Evolutionary conservation across 2,888 invertebrate species (phyloP).

Genomic region (Eupithecia vulgata): DNA sequence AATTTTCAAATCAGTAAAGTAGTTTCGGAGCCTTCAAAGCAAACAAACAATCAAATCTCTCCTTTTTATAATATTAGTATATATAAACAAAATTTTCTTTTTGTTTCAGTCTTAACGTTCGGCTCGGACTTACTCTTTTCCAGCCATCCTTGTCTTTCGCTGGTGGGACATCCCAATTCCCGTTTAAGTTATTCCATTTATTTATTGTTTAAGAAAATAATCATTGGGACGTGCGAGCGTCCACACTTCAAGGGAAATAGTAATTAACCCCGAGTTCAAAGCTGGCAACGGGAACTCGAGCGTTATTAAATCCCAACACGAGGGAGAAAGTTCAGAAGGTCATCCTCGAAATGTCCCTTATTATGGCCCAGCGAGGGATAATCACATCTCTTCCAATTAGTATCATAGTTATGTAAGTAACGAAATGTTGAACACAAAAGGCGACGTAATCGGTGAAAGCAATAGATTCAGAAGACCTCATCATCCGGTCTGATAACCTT

Average conservation of each 20-base stretch:
- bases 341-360: constrained; percentile 46
- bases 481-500: constrained; percentile 82
- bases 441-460: constrained; percentile 78
- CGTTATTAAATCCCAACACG: constrained; percentile 52
- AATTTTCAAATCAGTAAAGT: no score
- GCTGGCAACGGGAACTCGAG: constrained; percentile 43
- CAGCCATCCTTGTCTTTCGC: neutral
- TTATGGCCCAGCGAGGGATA: constrained; percentile 50
- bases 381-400: constrained; percentile 58
- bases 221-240: constrained; percentile 14
- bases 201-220: constrained; percentile 2
- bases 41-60: no score
- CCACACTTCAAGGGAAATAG: constrained; percentile 46
- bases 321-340: constrained; percentile 55
- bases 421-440: constrained; percentile 64
- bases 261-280: constrained; percentile 63
- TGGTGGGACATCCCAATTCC: neutral
- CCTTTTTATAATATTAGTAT: no score
- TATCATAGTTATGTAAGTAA: constrained; percentile 62
- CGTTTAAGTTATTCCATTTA: neutral
- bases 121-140: neutral
- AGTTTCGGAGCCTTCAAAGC: no score
- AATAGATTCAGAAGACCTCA: constrained; percentile 73
- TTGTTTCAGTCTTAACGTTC: neutral
- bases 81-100: neutral